A percentile compares a stretch with the other conserved stretches of the same genome.
These are phyloP conservation scores for Morone chrysops DNA, from an alignment of 2,113 vertebrate species.

Conservation along the genomic window DNA sequence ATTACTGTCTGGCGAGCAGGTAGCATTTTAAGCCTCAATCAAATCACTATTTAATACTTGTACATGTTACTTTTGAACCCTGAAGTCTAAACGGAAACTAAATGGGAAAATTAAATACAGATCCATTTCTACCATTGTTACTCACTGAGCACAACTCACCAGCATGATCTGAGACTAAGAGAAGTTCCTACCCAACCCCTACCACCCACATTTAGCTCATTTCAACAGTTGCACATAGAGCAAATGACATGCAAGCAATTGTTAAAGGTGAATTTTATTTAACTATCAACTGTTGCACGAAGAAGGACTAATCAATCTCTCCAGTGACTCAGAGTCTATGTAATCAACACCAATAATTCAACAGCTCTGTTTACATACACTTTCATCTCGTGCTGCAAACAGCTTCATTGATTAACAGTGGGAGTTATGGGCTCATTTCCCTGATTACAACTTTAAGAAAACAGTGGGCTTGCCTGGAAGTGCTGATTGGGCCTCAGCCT, in stretches of 20 bases:
- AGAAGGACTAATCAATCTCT: conserved; percentile 43
- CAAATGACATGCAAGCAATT: background rate
- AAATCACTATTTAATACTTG: background rate
- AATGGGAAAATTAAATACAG: background rate
- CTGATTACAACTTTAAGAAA: conserved; percentile 89
- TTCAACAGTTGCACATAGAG: background rate
- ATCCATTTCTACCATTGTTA: background rate
- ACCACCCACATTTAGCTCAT: background rate
- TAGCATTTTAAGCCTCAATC: background rate
- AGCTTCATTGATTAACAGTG: conserved; percentile 79
- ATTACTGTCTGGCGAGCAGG: background rate
- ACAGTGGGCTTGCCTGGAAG: conserved; percentile 82
- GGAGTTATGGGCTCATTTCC: conserved; percentile 89
- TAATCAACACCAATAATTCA: conserved; percentile 71
- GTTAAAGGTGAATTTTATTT: conserved; percentile 34
- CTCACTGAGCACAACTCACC: background rate
- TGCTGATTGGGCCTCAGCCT: conserved; percentile 82
- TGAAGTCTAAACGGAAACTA: background rate
- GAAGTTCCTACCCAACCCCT: background rate
- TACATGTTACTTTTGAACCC: background rate
- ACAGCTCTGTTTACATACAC: conserved; percentile 66
- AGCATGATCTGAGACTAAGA: background rate
- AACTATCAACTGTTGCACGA: conserved; percentile 46
- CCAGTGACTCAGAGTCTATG: conserved; percentile 34
- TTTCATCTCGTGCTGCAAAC: conserved; percentile 59